Evolutionary conservation across 2,888 invertebrate species (phyloP), one percentile per base, ranked within the genome.

Genomic region (Lamproptera curius): DNA sequence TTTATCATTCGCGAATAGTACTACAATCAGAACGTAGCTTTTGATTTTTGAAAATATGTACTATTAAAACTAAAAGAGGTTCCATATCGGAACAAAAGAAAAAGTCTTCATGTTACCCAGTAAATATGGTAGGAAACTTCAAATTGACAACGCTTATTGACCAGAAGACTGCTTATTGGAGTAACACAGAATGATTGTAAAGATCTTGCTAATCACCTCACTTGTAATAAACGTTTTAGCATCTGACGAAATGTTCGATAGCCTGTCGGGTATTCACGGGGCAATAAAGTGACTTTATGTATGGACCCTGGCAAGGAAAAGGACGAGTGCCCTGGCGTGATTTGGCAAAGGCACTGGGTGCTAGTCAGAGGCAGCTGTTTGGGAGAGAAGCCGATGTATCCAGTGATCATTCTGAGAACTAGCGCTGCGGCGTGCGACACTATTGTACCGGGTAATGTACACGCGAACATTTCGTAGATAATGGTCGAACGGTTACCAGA

Each of bases 291-390:
- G 13, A 54, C 44, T 16, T 49, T 52, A 36, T 60, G 60, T 43
- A 45, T 44, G 41, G 15, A n/a, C 33, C 35, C 13, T 4, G 43
- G 39, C 10, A 15, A 13, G n/a, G 36, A 35, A 6, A 28, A 10
- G n/a, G 42, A 33, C 16, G 33, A 37, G 10, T 61, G 60, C 51
- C 39, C 33, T 14, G 61, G 56, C 41, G 53, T 50, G n/a, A 15
- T 55, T 14, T 57, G 57, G 58, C 42, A 40, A 10, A 48, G 44
- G 2, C 39, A 50, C 38, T 57, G 59, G 59, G 34, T 55, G 13
- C 44, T 60, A 9, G 42, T 51, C 37, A 40, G 37, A 2, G 50
- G 49, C 42, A 53, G 52, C 34, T 61, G 61, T 47, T 10, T 58
- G 13, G 31, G 23, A 15, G 26, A 14, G 5, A 38, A 34, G 14